These are phyloP conservation scores for Amyelois transitella DNA, from an alignment of 1,140 invertebrate species.

Conservation along the genomic window DNA sequence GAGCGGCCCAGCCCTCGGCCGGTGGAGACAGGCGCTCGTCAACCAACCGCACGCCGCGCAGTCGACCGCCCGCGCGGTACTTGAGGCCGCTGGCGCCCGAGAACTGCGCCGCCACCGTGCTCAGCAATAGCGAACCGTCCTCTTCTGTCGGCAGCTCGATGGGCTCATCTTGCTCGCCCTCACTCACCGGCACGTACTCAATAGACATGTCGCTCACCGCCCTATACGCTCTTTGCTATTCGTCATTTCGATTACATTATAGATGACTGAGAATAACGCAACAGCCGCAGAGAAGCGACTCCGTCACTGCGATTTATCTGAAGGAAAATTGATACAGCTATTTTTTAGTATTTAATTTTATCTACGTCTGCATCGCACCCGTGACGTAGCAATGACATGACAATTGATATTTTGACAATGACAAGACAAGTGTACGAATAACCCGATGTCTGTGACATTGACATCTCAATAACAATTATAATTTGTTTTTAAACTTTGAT, in stretches of 20 bases:
- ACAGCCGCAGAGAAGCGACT: constrained; percentile 1
- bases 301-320: constrained; percentile 3
- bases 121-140: constrained; percentile 87
- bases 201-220: constrained; percentile 62
- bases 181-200: constrained; percentile 80
- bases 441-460: too few relatives aligned
- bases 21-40: constrained; percentile 81
- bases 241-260: constrained; percentile 56
- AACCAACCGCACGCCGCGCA: constrained; percentile 86
- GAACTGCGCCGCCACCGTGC: constrained; percentile 90
- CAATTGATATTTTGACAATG: constrained; percentile 4
- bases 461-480: too few relatives aligned
- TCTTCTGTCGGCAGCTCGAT: constrained; percentile 92
- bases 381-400: constrained; percentile 48
- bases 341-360: neutral
- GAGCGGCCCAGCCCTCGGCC: constrained; percentile 60
- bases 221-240: constrained; percentile 26
- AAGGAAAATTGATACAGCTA: neutral
- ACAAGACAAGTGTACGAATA: too few relatives aligned
- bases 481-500: neutral
- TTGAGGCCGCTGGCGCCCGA: constrained; percentile 92
- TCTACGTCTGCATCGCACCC: constrained; percentile 18
- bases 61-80: constrained; percentile 86
- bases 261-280: constrained; percentile 14
- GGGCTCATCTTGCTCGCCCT: constrained; percentile 89